A percentile compares a stretch with the other conserved stretches of the same genome.
These are phyloP conservation scores for Myotis yumanensis DNA, from an alignment of 2,113 vertebrate species.

Conservation along the genomic window DNA sequence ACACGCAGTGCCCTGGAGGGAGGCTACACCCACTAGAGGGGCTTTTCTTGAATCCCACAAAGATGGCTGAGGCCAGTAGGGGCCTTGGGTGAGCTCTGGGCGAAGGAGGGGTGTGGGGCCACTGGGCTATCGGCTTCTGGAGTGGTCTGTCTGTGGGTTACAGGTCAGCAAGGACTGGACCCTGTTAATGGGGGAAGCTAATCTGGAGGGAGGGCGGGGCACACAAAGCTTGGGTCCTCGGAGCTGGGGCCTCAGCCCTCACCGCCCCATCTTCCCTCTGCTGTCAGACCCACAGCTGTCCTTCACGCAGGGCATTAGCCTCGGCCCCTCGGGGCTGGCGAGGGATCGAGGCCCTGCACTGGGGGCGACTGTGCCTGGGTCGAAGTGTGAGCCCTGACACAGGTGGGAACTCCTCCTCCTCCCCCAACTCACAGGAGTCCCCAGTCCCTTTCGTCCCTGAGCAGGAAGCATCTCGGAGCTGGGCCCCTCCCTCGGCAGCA, in stretches of 20 bases:
- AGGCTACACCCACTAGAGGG: background rate
- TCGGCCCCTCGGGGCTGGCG: accelerated
- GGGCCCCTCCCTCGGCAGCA: conserved; percentile 67
- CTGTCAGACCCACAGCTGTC: background rate
- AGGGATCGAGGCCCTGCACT: background rate
- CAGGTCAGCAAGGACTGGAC: background rate
- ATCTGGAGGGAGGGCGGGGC: background rate
- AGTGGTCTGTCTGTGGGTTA: background rate
- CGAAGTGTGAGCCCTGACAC: background rate
- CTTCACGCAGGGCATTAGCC: accelerated
- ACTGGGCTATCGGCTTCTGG: accelerated
- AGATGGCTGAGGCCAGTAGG: background rate
- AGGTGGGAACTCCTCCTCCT: background rate
- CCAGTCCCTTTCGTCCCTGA: background rate
- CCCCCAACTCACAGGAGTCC: background rate
- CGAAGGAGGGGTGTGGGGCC: too few species aligned
- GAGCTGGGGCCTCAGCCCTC: background rate
- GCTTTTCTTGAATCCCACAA: background rate
- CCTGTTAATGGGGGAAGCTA: background rate
- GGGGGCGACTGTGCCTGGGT: accelerated
- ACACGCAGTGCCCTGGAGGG: background rate
- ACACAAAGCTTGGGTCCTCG: background rate
- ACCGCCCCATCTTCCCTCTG: background rate
- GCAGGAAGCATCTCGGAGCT: conserved; percentile 56
- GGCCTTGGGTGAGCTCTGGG: background rate